Evolutionary conservation across 2,797 vertebrate genomes (phyloP).

Genomic region (Zenarchopterus dispar): DNA sequence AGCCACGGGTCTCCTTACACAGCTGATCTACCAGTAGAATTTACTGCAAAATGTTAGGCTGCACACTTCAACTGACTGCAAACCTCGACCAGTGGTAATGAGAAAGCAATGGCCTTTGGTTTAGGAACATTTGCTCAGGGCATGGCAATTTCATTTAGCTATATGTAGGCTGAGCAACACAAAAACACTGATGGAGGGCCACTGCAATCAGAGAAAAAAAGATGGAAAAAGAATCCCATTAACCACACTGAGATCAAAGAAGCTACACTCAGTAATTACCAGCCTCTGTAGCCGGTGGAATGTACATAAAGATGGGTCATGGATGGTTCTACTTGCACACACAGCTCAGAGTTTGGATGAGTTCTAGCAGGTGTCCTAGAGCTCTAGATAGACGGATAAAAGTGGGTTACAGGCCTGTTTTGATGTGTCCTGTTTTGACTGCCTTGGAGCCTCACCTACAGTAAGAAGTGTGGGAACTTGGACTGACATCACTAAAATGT

Average conservation of each 20-base stretch:
- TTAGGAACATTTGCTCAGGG: conserved; percentile 48
- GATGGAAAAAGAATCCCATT: conserved; percentile 14
- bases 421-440: conserved; percentile 44
- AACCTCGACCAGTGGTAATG: conserved; percentile 42
- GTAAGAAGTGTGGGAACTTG: conserved; percentile 55
- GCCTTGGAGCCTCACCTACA: conserved; percentile 30
- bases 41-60: conserved; percentile 57
- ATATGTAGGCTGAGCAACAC: conserved; percentile 25
- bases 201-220: background rate
- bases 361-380: conserved; percentile 8
- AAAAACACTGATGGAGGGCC: conserved; percentile 36
- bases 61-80: conserved; percentile 47
- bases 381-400: conserved; percentile 9
- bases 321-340: conserved; percentile 3
- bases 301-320: background rate
- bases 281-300: conserved; percentile 18
- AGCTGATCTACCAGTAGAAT: conserved; percentile 61
- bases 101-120: conserved; percentile 59
- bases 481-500: conserved; percentile 61
- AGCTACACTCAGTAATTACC: conserved; percentile 24
- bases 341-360: conserved; percentile 2
- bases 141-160: conserved; percentile 41
- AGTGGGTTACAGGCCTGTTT: conserved; percentile 45
- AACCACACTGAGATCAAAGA: conserved; percentile 31
- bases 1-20: conserved; percentile 62